These are phyloP conservation scores for Carlito syrichta DNA, from an alignment of 2,113 vertebrate species.

Conservation along the genomic window DNA sequence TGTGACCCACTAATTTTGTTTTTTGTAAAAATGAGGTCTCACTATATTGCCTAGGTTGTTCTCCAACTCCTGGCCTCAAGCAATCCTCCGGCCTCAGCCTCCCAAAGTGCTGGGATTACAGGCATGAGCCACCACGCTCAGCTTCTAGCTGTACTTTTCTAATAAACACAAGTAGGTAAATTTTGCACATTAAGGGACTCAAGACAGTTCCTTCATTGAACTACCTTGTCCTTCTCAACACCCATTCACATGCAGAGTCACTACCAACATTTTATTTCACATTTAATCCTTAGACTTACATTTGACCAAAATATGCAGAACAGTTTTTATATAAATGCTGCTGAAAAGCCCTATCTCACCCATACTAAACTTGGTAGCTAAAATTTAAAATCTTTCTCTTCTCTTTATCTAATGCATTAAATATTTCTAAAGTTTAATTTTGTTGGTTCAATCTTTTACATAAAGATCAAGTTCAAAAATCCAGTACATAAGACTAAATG, in stretches of 20 bases:
- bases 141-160: too few species aligned
- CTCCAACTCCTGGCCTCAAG: too few species aligned
- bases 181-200: fast-evolving
- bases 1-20: too few species aligned
- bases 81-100: too few species aligned
- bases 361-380: not conserved
- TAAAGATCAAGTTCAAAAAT: not conserved
- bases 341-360: not conserved
- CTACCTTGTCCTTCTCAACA: not conserved
- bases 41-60: too few species aligned
- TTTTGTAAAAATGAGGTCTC: too few species aligned
- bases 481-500: not conserved
- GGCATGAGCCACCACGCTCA: too few species aligned
- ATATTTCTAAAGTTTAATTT: not conserved
- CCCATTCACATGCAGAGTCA: fast-evolving
- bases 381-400: not conserved
- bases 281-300: not conserved
- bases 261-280: not conserved
- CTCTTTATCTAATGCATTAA: not conserved
- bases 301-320: not conserved
- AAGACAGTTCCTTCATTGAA: not conserved
- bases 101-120: too few species aligned
- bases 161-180: not conserved
- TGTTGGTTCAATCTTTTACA: not conserved
- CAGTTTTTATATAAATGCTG: not conserved